phyloP scores from a whole-genome alignment of 1,140 invertebrate species.

The Belonocnema kinseyi region DNA sequence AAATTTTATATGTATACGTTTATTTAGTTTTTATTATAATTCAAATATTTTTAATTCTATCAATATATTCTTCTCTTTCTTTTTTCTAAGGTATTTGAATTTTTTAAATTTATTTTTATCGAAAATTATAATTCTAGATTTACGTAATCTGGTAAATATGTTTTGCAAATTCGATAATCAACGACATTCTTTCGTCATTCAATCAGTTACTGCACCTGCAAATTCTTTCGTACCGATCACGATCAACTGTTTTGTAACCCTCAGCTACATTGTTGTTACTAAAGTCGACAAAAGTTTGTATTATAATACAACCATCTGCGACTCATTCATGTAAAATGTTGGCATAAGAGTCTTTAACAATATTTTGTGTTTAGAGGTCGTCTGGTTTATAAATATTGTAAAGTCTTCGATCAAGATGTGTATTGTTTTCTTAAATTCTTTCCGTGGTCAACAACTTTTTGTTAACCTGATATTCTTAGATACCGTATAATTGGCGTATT shows the following conservation, averaged over 20 bases:
- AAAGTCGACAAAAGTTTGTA: background rate
- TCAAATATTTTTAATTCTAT: background rate
- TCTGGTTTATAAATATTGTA: background rate
- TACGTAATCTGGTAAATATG: background rate
- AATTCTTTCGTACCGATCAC: conserved; percentile 6
- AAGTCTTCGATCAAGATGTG: background rate
- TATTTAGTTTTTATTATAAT: no score
- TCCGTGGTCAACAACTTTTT: background rate
- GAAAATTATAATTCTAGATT: background rate
- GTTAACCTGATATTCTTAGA: no score
- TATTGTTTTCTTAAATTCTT: background rate
- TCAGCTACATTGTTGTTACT: no score
- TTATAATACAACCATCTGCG: background rate
- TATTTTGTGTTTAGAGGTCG: background rate
- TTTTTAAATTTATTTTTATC: background rate
- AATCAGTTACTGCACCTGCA: conserved; percentile 14
- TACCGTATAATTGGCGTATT: no score
- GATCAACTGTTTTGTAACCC: background rate
- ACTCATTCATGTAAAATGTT: background rate
- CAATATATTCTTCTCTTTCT: background rate
- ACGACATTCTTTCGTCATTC: background rate
- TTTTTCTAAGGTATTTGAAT: background rate
- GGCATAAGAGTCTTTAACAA: background rate
- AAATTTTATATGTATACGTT: no score
- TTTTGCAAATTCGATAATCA: conserved; percentile 7